Percentiles rank a stretch among this genome's conserved stretches.
phyloP scores from a whole-genome alignment of 2,113 vertebrate species.

The Astatotilapia flaviijosephi region DNA sequence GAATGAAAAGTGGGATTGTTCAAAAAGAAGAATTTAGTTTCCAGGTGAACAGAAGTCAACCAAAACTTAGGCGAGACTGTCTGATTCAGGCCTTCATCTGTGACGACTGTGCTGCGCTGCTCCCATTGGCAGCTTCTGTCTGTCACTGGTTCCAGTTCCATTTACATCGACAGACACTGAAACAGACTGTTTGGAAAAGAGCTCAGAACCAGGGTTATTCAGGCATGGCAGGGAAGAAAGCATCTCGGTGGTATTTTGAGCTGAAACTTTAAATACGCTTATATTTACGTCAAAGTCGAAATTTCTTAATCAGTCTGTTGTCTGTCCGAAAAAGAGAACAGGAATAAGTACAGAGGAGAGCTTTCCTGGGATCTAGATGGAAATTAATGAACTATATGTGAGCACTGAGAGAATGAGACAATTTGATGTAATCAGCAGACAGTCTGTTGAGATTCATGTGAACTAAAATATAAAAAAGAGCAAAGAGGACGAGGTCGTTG shows the following conservation, averaged over 20 bases:
- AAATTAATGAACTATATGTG: neutral
- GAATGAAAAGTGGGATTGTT: neutral
- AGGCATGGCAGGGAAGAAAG: neutral
- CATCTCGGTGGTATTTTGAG: neutral
- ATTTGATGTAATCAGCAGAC: neutral
- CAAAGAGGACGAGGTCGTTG: neutral
- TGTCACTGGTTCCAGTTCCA: neutral
- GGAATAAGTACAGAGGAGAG: neutral
- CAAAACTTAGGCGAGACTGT: neutral
- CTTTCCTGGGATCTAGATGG: neutral
- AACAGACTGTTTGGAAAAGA: neutral
- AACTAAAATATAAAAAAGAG: neutral
- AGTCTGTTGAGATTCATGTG: neutral
- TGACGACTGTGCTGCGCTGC: neutral
- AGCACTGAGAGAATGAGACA: neutral
- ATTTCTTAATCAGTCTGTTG: neutral
- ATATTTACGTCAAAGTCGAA: neutral
- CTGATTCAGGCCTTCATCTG: neutral
- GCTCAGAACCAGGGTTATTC: neutral
- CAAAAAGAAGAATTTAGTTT: neutral
- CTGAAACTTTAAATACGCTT: neutral
- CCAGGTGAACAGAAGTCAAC: neutral
- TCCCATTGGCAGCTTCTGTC: neutral
- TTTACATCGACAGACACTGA: neutral
- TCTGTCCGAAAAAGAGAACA: neutral